Evolutionary conservation across 2,113 vertebrate genomes (phyloP).

Genomic region (Oncorhynchus keta): DNA sequence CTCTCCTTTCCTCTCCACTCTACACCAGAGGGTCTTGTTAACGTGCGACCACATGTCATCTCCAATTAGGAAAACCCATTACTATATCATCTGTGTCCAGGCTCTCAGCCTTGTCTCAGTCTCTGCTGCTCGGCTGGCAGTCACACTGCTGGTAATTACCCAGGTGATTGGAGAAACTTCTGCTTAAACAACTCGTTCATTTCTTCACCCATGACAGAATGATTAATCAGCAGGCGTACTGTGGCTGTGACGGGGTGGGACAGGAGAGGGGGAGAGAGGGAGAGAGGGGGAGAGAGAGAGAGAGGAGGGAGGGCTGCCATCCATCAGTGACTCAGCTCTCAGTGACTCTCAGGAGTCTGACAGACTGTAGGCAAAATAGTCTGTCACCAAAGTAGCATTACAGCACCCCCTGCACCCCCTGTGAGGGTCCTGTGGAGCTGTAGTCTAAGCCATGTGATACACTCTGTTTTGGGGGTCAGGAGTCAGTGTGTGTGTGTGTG

Average conservation of each 20-base stretch:
- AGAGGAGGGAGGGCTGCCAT: constrained; percentile 44
- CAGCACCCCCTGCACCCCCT: constrained; percentile 28
- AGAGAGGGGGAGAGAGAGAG: neutral
- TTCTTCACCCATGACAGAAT: constrained; percentile 58
- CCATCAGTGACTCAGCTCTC: constrained; percentile 63
- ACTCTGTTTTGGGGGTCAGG: neutral
- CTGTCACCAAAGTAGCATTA: constrained; percentile 31
- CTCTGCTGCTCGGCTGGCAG: neutral
- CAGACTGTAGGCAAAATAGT: constrained; percentile 30
- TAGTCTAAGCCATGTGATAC: neutral
- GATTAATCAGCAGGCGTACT: constrained; percentile 62
- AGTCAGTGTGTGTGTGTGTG: neutral
- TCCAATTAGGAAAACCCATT: constrained; percentile 35
- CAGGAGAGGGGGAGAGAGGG: constrained; percentile 20
- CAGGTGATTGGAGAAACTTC: constrained; percentile 60
- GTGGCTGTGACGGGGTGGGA: constrained; percentile 46
- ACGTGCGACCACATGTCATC: constrained; percentile 31
- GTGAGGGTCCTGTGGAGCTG: constrained; percentile 17
- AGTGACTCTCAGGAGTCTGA: constrained; percentile 41
- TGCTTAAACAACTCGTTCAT: constrained; percentile 67
- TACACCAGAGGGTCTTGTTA: constrained; percentile 3
- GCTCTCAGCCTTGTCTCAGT: no score
- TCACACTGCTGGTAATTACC: constrained; percentile 60
- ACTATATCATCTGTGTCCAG: constrained; percentile 38
- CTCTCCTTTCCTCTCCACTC: neutral